These are phyloP conservation scores for Drosophila colorata DNA, from an alignment of 2,888 invertebrate species.

Conservation along the genomic window DNA sequence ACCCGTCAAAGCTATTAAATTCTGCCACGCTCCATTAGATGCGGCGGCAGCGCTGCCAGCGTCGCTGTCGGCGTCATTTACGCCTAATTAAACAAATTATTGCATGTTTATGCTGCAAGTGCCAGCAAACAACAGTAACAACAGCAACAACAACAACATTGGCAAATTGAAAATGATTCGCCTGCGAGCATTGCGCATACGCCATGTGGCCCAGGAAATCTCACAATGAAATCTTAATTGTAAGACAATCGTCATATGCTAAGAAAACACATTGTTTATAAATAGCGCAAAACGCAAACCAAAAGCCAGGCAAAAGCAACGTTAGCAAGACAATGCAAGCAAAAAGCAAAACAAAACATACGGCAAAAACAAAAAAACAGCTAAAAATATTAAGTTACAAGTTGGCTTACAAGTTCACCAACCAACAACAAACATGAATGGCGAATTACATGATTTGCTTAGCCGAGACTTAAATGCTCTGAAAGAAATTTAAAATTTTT, in stretches of 20 bases:
- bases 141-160: conserved; percentile 25
- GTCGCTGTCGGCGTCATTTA: conserved; percentile 66
- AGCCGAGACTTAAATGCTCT: conserved; percentile 39
- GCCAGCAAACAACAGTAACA: conserved; percentile 30
- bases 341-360: conserved; percentile 17
- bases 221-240: conserved; percentile 76
- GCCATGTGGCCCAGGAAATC: conserved; percentile 70
- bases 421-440: conserved; percentile 50
- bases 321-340: conserved; percentile 52
- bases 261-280: conserved; percentile 59
- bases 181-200: conserved; percentile 56
- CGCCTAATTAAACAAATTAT: conserved; percentile 82
- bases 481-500: neutral
- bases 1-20: conserved; percentile 71
- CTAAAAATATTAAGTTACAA: conserved; percentile 64
- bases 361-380: conserved; percentile 30
- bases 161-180: conserved; percentile 30
- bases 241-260: conserved; percentile 65
- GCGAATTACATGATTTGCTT: conserved; percentile 6
- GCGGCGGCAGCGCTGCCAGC: conserved; percentile 45
- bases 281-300: conserved; percentile 60
- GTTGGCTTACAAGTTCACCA: conserved; percentile 73
- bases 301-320: conserved; percentile 22
- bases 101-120: conserved; percentile 68
- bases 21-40: conserved; percentile 76